Conservation (phyloP, 2,113 vertebrate genomes). For the Catharus fuscescens region DNA sequence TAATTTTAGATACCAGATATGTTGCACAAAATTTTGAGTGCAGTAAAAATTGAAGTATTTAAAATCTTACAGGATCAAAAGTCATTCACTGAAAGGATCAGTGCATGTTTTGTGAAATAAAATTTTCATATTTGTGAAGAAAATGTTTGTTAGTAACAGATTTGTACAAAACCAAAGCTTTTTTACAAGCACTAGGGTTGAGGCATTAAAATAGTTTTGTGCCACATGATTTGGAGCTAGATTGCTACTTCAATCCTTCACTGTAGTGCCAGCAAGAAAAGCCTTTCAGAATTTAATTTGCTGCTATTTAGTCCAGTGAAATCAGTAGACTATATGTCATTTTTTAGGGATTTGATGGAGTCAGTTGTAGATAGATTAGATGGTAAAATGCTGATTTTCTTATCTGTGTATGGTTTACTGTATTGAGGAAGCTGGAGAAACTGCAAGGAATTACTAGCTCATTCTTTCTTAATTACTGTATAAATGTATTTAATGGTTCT, state of each 20-base stretch:
- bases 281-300: neutral
- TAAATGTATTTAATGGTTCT: neutral
- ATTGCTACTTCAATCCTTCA: neutral
- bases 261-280: neutral
- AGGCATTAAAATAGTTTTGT: neutral
- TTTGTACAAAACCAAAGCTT: neutral
- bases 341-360: neutral
- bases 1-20: neutral
- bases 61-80: neutral
- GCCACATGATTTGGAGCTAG: neutral
- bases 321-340: neutral
- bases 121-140: neutral
- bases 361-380: neutral
- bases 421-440: neutral
- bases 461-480: neutral
- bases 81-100: neutral
- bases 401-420: neutral
- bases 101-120: neutral
- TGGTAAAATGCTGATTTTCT: neutral
- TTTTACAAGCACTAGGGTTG: neutral
- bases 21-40: neutral
- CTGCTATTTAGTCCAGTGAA: neutral
- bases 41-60: neutral
- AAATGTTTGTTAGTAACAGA: neutral
- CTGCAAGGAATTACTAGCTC: neutral